phyloP scores from a whole-genome alignment of 2,888 invertebrate species.

The Zygothrica quintamaculata region DNA sequence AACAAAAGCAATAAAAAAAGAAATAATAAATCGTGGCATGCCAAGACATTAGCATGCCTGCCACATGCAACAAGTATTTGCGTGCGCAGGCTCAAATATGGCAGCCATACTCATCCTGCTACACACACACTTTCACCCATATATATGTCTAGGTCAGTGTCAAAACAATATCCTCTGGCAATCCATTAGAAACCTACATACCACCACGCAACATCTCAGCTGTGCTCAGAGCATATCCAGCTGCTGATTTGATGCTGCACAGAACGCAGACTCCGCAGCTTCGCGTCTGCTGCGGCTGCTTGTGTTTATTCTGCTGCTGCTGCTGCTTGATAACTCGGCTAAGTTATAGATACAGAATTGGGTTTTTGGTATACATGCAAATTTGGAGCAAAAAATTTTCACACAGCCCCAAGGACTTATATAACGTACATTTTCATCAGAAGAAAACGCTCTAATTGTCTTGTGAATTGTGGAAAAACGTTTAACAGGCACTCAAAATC shows the following conservation, averaged over 20 bases:
- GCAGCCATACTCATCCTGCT: neutral
- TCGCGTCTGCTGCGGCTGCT: constrained; percentile 47
- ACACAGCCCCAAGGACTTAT: constrained; percentile 63
- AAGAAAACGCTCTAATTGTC: constrained; percentile 17
- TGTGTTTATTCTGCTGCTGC: no score
- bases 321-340: constrained; percentile 46
- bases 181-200: constrained; percentile 3
- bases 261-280: constrained; percentile 83
- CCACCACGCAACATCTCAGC: constrained; percentile 26
- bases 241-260: constrained; percentile 57
- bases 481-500: constrained; percentile 67
- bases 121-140: neutral
- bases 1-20: no score
- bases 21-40: constrained; percentile 26
- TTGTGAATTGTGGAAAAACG: constrained; percentile 38
- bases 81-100: constrained; percentile 70
- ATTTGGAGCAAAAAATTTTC: constrained; percentile 72
- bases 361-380: constrained; percentile 81
- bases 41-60: constrained; percentile 50
- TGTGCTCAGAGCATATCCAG: constrained; percentile 47
- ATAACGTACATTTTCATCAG: constrained; percentile 59
- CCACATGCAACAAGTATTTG: constrained; percentile 77
- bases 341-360: constrained; percentile 81
- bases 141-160: constrained; percentile 70
- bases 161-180: constrained; percentile 37